Percentiles rank a stretch among this genome's conserved stretches.
Evolutionary conservation across 2,113 vertebrate species (phyloP).

Genomic region (Cochlearius cochlearius): DNA sequence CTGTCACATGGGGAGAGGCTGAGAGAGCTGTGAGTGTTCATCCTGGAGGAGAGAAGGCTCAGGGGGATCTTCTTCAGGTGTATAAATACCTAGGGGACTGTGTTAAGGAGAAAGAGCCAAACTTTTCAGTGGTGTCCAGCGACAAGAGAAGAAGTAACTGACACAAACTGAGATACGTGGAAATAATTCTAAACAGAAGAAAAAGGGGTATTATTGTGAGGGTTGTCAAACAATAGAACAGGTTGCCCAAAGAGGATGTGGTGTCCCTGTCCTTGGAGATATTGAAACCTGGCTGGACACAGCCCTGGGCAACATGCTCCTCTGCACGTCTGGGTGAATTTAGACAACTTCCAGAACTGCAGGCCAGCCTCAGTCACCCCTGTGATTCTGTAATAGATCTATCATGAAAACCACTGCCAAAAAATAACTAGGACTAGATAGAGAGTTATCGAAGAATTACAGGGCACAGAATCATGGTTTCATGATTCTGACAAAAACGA

Average conservation of each 20-base stretch:
- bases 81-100: too few species aligned
- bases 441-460: neutral
- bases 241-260: neutral
- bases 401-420: neutral
- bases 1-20: neutral
- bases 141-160: neutral
- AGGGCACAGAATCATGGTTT: neutral
- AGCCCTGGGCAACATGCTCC: neutral
- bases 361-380: neutral
- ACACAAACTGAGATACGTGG: neutral
- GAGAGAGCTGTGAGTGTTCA: neutral
- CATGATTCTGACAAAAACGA: neutral
- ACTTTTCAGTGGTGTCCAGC: neutral
- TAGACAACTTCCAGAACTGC: neutral
- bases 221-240: neutral
- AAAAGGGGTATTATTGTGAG: neutral
- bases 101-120: neutral
- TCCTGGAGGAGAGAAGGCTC: neutral
- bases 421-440: neutral
- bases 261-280: neutral
- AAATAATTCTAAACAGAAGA: neutral
- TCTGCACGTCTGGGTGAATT: rapidly evolving
- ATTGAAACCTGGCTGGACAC: neutral
- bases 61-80: neutral
- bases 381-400: neutral